Percentiles rank a stretch among this genome's conserved stretches.
Evolutionary conservation across 2,888 invertebrate genomes (phyloP).

Genomic region (Strigamia crassipes): DNA sequence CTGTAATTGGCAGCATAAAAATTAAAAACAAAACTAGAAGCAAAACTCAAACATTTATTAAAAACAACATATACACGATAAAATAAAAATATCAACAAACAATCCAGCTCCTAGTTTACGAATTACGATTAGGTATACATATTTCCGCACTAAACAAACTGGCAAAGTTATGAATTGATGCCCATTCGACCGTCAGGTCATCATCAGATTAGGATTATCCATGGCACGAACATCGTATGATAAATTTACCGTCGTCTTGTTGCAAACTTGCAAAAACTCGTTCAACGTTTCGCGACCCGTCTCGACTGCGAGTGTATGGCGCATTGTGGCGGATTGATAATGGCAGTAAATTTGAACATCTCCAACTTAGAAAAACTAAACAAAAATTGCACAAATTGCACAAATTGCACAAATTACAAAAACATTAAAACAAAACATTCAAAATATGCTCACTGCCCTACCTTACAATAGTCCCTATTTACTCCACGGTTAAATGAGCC

Average conservation of each 20-base stretch:
- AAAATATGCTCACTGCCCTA: slow-evolving; percentile 49
- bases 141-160: not conserved
- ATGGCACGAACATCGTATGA: slow-evolving; percentile 68
- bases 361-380: slow-evolving; percentile 70
- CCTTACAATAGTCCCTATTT: slow-evolving; percentile 64
- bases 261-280: slow-evolving; percentile 50
- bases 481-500: slow-evolving; percentile 62
- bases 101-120: not conserved
- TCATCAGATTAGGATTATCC: slow-evolving; percentile 44
- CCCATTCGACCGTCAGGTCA: slow-evolving; percentile 38
- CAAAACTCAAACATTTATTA: not conserved
- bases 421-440: not conserved
- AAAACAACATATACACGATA: not conserved
- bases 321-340: slow-evolving; percentile 71
- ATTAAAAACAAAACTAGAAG: not conserved
- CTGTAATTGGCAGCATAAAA: not conserved
- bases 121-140: too few relatives aligned
- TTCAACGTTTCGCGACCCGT: slow-evolving; percentile 53
- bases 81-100: not conserved
- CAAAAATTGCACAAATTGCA: not conserved
- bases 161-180: not conserved
- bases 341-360: slow-evolving; percentile 71
- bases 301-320: slow-evolving; percentile 70
- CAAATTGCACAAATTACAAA: slow-evolving; percentile 47
- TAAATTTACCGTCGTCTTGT: slow-evolving; percentile 65